phyloP scores from a whole-genome alignment of 1,140 invertebrate genomes.

The Platyscapa corneri region DNA sequence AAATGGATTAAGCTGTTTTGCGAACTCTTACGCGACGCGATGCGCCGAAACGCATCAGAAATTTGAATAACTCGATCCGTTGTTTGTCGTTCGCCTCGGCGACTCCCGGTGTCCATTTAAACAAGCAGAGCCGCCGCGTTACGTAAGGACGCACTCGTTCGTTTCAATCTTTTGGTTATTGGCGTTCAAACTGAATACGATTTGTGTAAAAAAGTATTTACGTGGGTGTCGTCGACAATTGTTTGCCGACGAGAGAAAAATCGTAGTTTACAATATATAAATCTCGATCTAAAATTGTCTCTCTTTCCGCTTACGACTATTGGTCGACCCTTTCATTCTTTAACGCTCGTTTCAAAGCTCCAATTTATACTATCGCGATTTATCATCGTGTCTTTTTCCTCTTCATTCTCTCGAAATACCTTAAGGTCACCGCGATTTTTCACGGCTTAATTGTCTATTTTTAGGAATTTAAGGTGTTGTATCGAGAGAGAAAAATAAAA shows the following conservation, averaged over 20 bases:
- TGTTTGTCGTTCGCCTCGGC: no score
- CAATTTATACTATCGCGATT: slow-evolving; percentile 55
- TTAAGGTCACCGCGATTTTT: slow-evolving; percentile 19
- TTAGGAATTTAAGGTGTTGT: slow-evolving; percentile 22
- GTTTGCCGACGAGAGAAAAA: slow-evolving; percentile 55
- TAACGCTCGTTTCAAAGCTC: slow-evolving; percentile 15
- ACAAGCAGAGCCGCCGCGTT: no score
- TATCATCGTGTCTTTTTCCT: slow-evolving; percentile 54
- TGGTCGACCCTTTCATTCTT: slow-evolving; percentile 22
- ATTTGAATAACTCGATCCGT: no score
- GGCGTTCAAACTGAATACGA: not conserved
- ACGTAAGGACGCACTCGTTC: not conserved
- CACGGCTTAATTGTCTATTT: slow-evolving; percentile 22
- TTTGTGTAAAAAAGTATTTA: slow-evolving; percentile 37
- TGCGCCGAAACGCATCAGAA: no score
- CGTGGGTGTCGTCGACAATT: slow-evolving; percentile 59
- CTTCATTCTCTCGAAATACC: slow-evolving; percentile 17
- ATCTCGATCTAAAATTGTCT: slow-evolving; percentile 67
- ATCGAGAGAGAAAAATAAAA: no score
- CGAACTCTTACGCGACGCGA: no score
- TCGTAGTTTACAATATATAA: slow-evolving; percentile 59
- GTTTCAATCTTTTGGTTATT: no score
- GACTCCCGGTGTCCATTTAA: no score
- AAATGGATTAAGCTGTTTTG: no score
- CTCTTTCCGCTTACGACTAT: slow-evolving; percentile 50